phyloP scores from a whole-genome alignment of 1,140 invertebrate genomes.

The Oryctes rhinoceros region DNA sequence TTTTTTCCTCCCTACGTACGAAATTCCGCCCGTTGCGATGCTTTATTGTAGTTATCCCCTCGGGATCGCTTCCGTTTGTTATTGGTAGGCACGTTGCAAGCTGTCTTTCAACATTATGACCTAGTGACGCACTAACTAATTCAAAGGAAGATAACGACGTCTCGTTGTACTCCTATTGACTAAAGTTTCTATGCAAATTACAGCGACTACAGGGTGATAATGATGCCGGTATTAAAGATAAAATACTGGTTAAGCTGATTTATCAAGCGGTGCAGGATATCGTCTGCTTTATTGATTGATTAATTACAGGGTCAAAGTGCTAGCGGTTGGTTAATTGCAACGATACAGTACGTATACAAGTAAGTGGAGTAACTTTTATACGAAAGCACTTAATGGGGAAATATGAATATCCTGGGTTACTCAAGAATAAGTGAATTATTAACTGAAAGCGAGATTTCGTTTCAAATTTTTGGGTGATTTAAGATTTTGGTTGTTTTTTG shows the following conservation, averaged over 20 bases:
- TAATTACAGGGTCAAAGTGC: background rate
- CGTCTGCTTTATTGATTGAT: slow-evolving; percentile 12
- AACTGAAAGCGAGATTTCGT: no score
- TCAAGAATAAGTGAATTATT: no score
- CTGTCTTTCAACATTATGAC: slow-evolving; percentile 31
- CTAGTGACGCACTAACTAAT: slow-evolving; percentile 11
- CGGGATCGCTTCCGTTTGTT: background rate
- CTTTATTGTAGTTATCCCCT: no score
- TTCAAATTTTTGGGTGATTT: no score
- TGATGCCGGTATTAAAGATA: background rate
- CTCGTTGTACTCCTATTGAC: background rate
- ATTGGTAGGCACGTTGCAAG: background rate
- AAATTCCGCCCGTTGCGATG: no score
- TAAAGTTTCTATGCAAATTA: slow-evolving; percentile 26
- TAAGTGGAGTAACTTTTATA: no score
- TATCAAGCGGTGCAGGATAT: background rate
- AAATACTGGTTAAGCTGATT: slow-evolving; percentile 3
- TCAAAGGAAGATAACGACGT: background rate
- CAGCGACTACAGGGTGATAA: background rate
- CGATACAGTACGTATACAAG: no score
- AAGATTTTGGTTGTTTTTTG: no score
- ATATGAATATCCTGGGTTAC: no score
- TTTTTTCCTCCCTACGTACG: background rate
- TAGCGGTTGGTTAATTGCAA: no score
- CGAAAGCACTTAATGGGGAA: no score